Base-by-base conservation (phyloP, 1,140 invertebrate genomes). In the Bombus affinis region DNA sequence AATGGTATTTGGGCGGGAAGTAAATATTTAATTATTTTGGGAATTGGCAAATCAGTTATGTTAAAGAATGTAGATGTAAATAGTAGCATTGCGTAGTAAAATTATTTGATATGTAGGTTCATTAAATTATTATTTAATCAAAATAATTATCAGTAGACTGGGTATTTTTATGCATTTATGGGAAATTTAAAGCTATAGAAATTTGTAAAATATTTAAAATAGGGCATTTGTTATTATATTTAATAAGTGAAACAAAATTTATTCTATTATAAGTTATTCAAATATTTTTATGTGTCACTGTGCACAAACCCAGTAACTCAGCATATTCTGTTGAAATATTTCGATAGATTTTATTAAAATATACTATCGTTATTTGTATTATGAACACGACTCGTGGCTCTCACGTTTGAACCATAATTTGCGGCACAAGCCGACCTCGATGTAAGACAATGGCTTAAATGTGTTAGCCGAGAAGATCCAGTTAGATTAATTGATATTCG, bases 351-450 rank as follows among this genome's bases (percentile, higher is more conserved):
- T 28, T 37, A 76, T 53, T 8, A 35, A 59, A 59, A 59, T 9
- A 28, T 74, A 44, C 39, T 32, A 6, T 32, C 15, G 25, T 37
- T 37, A 76, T 59, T 76, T 59, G 53, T 39, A 59, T 76, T 39
- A 35, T 8, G 32, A 76, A 59, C 15, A 18, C 5, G 25, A 59
- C 8, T 39, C 53, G 35, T 59, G 13, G 74, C 32, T 76, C 22
- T 59, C 74, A 76, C 35, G 74, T 76, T 76, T 59, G 53, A 59
- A n/a, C 35, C 53, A 76, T 59, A 76, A 76, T 59, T 76, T 59
- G 53, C 53, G 35, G 32, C 22, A 12, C 73, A 2, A 74, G 73
- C 32, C 32, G 18, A 44, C 47, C 3, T 28, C 6, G 25, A 28
- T 37, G 32, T 59, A 76, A 76, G 74, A 76, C 35, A 76, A 76